A percentile compares a stretch with the other conserved stretches of the same genome.
These are phyloP conservation scores for Chlorodrepanis virens DNA, from an alignment of 2,113 vertebrate species.

Conservation along the genomic window DNA sequence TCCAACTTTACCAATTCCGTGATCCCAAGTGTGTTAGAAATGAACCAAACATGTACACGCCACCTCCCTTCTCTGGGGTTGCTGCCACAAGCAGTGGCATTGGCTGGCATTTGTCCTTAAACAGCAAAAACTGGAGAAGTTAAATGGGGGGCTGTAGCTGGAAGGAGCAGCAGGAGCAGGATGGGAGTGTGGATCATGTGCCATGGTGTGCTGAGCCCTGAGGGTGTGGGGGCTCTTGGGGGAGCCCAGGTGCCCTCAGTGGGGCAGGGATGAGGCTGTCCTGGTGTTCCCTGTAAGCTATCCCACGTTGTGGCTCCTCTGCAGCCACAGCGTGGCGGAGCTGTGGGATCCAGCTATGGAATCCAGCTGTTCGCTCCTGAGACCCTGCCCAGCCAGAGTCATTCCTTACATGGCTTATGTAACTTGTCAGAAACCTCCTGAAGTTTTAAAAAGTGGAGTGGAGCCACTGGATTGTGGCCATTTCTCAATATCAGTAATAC, in stretches of 20 bases:
- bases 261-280: neutral
- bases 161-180: neutral
- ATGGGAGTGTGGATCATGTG: accelerated
- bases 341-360: neutral
- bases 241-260: accelerated
- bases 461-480: neutral
- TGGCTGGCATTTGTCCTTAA: neutral
- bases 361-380: neutral
- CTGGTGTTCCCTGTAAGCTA: neutral
- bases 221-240: neutral
- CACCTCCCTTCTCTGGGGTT: neutral
- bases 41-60: accelerated
- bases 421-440: neutral
- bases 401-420: neutral
- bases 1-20: accelerated
- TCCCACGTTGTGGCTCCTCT: accelerated
- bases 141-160: neutral
- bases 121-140: neutral
- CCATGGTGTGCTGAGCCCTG: neutral
- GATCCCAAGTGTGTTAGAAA: neutral
- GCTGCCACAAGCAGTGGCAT: neutral
- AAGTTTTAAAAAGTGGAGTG: accelerated
- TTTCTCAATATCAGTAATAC: neutral
- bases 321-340: accelerated
- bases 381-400: neutral